phyloP scores from a whole-genome alignment of 2,888 invertebrate species.

The Cordilura impudica region DNA sequence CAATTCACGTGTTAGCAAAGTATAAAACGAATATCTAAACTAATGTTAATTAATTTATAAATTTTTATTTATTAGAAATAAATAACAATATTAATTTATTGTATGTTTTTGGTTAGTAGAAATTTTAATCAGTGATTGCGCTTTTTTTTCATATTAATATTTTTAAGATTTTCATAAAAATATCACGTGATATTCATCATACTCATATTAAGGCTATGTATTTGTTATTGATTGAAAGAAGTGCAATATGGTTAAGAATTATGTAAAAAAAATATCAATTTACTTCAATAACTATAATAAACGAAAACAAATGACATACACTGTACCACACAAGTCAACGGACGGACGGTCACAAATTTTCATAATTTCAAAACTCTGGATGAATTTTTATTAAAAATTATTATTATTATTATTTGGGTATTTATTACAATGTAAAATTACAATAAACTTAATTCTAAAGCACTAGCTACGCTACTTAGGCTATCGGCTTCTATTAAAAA shows the following conservation, averaged over 20 bases:
- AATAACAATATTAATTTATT: not conserved
- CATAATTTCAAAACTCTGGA: not conserved
- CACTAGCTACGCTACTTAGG: no score
- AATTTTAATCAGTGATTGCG: not conserved
- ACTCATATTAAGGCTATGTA: no score
- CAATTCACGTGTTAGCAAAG: constrained; percentile 38
- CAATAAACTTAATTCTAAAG: no score
- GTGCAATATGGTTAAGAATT: not conserved
- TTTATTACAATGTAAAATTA: no score
- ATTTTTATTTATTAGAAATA: no score
- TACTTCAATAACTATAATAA: constrained; percentile 25
- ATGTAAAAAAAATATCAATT: constrained; percentile 25
- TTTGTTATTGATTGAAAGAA: not conserved
- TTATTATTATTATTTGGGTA: not conserved
- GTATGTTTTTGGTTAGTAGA: not conserved
- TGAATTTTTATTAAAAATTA: not conserved
- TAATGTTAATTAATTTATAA: constrained; percentile 16
- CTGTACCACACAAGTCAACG: no score
- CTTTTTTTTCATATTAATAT: no score
- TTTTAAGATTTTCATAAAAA: not conserved
- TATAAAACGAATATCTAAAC: not conserved
- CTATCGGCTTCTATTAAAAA: no score
- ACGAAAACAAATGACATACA: constrained; percentile 1
- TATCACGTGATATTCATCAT: not conserved
- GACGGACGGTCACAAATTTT: not conserved